phyloP scores from a whole-genome alignment of 2,888 invertebrate genomes.

The Chloromyia formosa region DNA sequence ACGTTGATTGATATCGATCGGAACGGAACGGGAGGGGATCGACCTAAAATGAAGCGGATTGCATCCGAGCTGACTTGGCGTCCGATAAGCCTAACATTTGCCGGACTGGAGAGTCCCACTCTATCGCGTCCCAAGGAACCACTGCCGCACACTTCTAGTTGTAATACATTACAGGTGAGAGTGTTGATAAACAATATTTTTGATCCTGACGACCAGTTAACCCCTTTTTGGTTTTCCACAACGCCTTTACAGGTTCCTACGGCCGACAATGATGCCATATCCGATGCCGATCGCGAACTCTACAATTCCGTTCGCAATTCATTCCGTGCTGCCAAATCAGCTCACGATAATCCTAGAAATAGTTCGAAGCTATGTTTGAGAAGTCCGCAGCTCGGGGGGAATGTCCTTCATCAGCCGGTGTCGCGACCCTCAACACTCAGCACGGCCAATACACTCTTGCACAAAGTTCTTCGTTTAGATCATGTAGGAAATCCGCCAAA shows the following conservation, averaged over 20 bases:
- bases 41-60: slow-evolving; percentile 62
- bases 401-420: slow-evolving; percentile 14
- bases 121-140: slow-evolving; percentile 57
- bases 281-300: slow-evolving; percentile 60
- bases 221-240: slow-evolving; percentile 54
- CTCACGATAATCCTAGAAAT: slow-evolving; percentile 45
- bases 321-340: slow-evolving; percentile 49
- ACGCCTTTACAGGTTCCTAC: slow-evolving; percentile 68
- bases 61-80: slow-evolving; percentile 67
- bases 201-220: not conserved
- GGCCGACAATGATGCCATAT: slow-evolving; percentile 61
- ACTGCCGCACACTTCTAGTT: slow-evolving; percentile 73
- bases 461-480: slow-evolving; percentile 69
- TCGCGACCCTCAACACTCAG: slow-evolving; percentile 37
- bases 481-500: slow-evolving; percentile 51
- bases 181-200: no score
- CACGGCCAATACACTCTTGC: slow-evolving; percentile 54
- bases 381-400: slow-evolving; percentile 18
- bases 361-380: slow-evolving; percentile 35
- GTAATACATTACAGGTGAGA: slow-evolving; percentile 74
- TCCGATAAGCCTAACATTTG: slow-evolving; percentile 59
- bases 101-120: slow-evolving; percentile 55
- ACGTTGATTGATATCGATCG: slow-evolving; percentile 66
- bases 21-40: slow-evolving; percentile 53
- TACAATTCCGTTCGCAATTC: slow-evolving; percentile 54